Evolutionary conservation across 2,888 invertebrate species (phyloP), one percentile per base, ranked within the genome.

Genomic region (Scaptodrosophila latifasciaeformis): DNA sequence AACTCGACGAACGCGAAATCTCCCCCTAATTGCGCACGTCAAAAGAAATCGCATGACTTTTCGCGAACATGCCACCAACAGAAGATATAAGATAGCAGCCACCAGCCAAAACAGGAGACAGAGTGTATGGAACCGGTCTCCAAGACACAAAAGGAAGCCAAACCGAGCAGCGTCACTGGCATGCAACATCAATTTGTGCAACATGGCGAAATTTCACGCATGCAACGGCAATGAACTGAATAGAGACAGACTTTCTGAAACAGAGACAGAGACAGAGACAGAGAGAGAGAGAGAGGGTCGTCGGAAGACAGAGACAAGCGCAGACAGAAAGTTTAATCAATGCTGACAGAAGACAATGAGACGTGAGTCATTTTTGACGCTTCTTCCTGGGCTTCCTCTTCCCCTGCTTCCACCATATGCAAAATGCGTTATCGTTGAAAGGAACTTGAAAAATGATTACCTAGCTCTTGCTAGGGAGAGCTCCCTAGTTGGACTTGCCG

Each of bases 151-250:
- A 30, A 17, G 15, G 9, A 19, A 45, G 30, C n/a, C 29, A n/a
- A 17, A 34, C 34, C 4, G 13, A 43, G 35, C 50, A 51, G 49
- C 47, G 62, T 46, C 24, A 39, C 24, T 30, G 29, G 66, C 74
- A 72, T 70, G 70, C 70, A 68, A 68, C 67, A 72, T 66, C 74
- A 72, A 72, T 72, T 70, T 72, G 70, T 69, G 74, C 74, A 72
- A 72, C 74, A 70, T 70, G 70, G 49, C 72, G 52, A 72, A 69
- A 70, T 69, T 70, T 72, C 70, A 69, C 70, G 74, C 70, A 74
- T 70, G 70, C 29, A 44, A 37, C 44, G 24, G n/a, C 5, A 24
- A 57, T 30, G 30, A 55, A 60, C 68, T 19, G 10, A 12, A 19
- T 17, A 19, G 39, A 10, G 10, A 17, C 9, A 39, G 34, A 12